Conservation (phyloP, 2,113 vertebrate species). For the Calidris pugnax region DNA sequence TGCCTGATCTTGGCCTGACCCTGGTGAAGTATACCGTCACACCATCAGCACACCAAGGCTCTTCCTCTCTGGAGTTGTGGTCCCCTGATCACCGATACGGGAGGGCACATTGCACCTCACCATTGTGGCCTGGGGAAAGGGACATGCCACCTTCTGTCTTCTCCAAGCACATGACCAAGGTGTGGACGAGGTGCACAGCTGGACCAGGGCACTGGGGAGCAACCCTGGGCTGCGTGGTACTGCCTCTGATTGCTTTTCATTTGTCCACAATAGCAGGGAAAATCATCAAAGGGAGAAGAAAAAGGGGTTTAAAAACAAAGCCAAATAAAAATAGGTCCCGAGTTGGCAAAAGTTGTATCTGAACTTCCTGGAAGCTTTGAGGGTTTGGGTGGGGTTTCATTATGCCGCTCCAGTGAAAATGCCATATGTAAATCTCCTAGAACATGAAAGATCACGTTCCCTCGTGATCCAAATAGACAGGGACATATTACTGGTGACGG, state of each 20-base stretch:
- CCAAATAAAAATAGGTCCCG: slow-evolving; percentile 18
- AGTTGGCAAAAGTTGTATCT: not conserved
- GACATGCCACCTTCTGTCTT: not conserved
- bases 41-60: not conserved
- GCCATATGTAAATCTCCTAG: slow-evolving; percentile 30
- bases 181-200: not conserved
- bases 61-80: not conserved
- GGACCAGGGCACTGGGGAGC: not conserved
- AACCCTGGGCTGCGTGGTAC: rapidly evolving
- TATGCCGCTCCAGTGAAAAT: slow-evolving; percentile 11
- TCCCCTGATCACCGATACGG: rapidly evolving
- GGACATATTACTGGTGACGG: not conserved
- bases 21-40: not conserved
- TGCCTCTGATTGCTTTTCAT: not conserved
- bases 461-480: not conserved
- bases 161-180: rapidly evolving
- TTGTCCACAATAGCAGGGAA: not conserved
- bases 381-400: slow-evolving; percentile 7
- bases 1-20: not conserved
- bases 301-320: not conserved
- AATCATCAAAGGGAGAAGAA: slow-evolving; percentile 22
- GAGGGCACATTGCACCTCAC: not conserved
- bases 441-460: not conserved
- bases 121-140: not conserved
- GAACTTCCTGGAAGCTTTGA: slow-evolving; percentile 33